Conservation (phyloP, 2,888 invertebrate species). For the Xanthia icteritia region DNA sequence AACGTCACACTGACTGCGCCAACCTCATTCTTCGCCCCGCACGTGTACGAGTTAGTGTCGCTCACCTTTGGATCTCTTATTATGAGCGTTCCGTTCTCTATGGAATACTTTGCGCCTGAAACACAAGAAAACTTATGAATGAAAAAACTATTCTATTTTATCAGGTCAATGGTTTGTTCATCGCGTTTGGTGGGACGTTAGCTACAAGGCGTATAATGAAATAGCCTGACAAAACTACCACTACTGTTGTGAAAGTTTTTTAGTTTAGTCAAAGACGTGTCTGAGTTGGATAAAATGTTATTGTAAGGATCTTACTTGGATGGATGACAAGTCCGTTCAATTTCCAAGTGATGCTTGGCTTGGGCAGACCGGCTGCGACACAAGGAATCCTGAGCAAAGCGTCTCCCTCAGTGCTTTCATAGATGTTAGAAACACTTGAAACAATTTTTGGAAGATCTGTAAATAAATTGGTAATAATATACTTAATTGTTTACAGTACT, state of each 20-base stretch:
- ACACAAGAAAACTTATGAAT: not conserved
- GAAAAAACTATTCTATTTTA: not conserved
- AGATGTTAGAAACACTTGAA: conserved; percentile 1
- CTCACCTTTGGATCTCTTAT: conserved; percentile 37
- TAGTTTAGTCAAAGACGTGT: not conserved
- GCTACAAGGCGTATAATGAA: too few relatives aligned
- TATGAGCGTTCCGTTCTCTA: conserved; percentile 35
- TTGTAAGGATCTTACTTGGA: conserved; percentile 29
- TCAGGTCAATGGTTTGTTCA: not conserved
- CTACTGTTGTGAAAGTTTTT: too few relatives aligned
- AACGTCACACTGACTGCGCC: conserved; percentile 34
- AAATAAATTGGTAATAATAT: not conserved
- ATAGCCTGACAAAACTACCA: not conserved
- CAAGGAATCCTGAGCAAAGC: conserved; percentile 48
- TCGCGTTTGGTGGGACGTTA: too few relatives aligned
- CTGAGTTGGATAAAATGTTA: not conserved
- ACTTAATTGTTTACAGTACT: too few relatives aligned
- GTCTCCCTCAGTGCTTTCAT: conserved; percentile 43
- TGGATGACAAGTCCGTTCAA: conserved; percentile 13
- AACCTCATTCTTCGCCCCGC: conserved; percentile 40
- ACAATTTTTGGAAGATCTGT: conserved; percentile 45
- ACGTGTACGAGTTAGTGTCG: conserved; percentile 43
- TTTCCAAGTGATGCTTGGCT: conserved; percentile 53
- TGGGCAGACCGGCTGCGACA: conserved; percentile 42
- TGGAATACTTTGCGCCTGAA: conserved; percentile 27